Percentiles rank a stretch among this genome's conserved stretches.
phyloP scores from a whole-genome alignment of 2,888 invertebrate species.

The Cyaniris semiargus region DNA sequence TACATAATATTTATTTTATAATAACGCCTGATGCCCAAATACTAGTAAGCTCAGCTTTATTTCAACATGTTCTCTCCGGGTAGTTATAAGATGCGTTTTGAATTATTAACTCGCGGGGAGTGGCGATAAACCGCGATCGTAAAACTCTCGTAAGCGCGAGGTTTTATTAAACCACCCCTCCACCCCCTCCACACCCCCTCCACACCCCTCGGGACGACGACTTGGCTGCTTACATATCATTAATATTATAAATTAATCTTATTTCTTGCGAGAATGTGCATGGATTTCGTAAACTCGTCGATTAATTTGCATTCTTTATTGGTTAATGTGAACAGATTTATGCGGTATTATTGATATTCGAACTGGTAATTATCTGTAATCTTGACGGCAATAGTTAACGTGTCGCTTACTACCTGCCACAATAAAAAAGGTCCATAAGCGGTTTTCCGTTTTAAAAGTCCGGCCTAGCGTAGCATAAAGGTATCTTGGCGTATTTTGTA shows the following conservation, averaged over 20 bases:
- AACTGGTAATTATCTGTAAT: too few species aligned
- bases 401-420: too few species aligned
- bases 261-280: not conserved
- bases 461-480: too few species aligned
- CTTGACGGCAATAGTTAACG: too few species aligned
- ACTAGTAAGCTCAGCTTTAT: not conserved
- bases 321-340: too few species aligned
- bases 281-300: not conserved
- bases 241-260: not conserved
- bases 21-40: too few species aligned
- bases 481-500: too few species aligned
- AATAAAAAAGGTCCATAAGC: too few species aligned
- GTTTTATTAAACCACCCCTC: conserved; percentile 37
- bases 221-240: conserved; percentile 5
- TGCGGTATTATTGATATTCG: too few species aligned
- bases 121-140: conserved; percentile 25
- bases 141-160: conserved; percentile 40
- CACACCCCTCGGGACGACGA: not conserved
- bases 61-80: not conserved
- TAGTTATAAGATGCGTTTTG: not conserved
- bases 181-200: not conserved
- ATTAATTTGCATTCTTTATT: not conserved
- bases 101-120: conserved; percentile 11
- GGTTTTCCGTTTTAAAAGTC: too few species aligned
- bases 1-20: too few species aligned